phyloP scores from a whole-genome alignment of 2,113 vertebrate species.

The Harpagus bidentatus region DNA sequence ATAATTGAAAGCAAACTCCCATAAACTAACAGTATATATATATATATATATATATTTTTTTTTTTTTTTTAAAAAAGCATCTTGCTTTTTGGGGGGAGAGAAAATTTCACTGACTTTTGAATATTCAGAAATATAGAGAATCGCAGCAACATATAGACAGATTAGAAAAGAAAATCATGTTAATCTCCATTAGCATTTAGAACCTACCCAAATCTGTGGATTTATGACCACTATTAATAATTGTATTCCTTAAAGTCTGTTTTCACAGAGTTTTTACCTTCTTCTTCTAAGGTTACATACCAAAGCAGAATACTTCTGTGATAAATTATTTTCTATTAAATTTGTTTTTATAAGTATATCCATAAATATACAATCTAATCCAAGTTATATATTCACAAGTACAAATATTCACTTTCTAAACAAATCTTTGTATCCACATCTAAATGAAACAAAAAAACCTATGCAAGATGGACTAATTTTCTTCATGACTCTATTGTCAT shows the following conservation, averaged over 20 bases:
- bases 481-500: neutral
- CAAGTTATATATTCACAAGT: neutral
- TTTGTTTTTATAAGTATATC: neutral
- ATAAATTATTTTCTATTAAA: neutral
- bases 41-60: too few relatives aligned
- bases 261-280: neutral
- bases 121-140: neutral
- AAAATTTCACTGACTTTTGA: neutral
- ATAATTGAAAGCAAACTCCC: neutral
- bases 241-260: neutral
- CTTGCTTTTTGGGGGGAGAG: neutral
- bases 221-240: neutral
- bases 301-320: neutral
- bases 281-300: neutral
- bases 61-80: neutral
- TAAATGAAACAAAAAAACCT: neutral
- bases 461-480: neutral
- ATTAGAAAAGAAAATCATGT: neutral
- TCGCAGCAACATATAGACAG: neutral
- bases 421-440: neutral
- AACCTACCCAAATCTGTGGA: neutral
- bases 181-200: neutral
- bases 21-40: neutral
- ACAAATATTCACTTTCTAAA: neutral
- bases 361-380: neutral